Conservation (phyloP, 2,888 invertebrate genomes). For the Parnassius smintheus region DNA sequence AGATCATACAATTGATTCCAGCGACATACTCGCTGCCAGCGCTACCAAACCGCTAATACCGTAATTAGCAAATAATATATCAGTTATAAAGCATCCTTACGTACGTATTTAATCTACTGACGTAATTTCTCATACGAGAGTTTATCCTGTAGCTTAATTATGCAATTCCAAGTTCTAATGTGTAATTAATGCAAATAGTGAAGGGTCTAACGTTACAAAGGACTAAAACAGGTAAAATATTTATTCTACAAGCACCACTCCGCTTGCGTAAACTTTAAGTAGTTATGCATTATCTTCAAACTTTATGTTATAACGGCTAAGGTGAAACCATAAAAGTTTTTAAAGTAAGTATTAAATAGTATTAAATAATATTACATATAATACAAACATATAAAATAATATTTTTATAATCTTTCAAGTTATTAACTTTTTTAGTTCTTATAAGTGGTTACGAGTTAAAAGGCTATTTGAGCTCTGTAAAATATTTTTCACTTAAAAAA, state of each 20-base stretch:
- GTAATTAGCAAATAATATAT: not conserved
- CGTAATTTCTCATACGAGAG: slow-evolving; percentile 33
- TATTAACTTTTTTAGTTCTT: no score
- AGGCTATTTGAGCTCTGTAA: no score
- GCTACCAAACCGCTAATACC: not conserved
- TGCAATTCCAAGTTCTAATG: slow-evolving; percentile 62
- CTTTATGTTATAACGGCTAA: slow-evolving; percentile 35
- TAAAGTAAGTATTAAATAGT: slow-evolving; percentile 11
- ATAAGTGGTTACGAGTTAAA: no score
- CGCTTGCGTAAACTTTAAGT: slow-evolving; percentile 40
- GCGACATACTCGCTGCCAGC: not conserved
- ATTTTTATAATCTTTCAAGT: no score
- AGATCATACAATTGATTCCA: not conserved
- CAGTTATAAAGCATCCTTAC: not conserved
- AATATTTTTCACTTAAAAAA: no score
- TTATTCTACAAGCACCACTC: slow-evolving; percentile 44
- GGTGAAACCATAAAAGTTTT: slow-evolving; percentile 23
- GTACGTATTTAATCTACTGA: not conserved
- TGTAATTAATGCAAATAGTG: slow-evolving; percentile 69
- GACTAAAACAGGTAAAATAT: slow-evolving; percentile 58
- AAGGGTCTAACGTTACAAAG: slow-evolving; percentile 57
- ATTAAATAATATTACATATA: no score
- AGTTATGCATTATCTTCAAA: slow-evolving; percentile 32
- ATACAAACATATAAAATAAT: no score
- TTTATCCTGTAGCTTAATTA: slow-evolving; percentile 52